Evolutionary conservation across 1,140 invertebrate species (phyloP).

Genomic region (Adelges cooleyi): DNA sequence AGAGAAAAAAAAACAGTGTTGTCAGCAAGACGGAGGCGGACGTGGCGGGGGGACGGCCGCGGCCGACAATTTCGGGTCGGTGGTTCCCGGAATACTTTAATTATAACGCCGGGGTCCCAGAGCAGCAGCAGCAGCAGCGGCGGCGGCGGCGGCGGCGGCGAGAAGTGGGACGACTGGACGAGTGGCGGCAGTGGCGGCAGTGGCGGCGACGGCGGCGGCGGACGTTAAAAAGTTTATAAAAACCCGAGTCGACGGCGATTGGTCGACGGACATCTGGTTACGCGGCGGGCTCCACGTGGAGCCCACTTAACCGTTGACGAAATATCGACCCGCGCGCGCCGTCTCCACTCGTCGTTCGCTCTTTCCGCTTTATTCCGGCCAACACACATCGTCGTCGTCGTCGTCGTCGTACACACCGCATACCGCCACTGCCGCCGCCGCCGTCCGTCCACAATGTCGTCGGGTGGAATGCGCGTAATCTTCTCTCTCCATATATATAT

Average conservation of each 20-base stretch:
- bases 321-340: slow-evolving; percentile 18
- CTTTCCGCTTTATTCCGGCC: background rate
- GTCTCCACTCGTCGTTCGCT: background rate
- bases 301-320: slow-evolving; percentile 27
- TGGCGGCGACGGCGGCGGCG: background rate
- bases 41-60: background rate
- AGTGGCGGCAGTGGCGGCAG: slow-evolving; percentile 9
- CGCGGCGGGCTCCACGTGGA: slow-evolving; percentile 29
- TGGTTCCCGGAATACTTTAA: slow-evolving; percentile 27
- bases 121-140: background rate
- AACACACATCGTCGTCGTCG: too few relatives aligned
- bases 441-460: background rate
- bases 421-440: slow-evolving; percentile 4
- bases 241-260: slow-evolving; percentile 26
- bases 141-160: background rate
- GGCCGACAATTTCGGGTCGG: slow-evolving; percentile 24
- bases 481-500: too few relatives aligned
- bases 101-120: slow-evolving; percentile 21
- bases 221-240: slow-evolving; percentile 32
- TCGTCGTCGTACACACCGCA: background rate
- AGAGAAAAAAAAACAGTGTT: slow-evolving; percentile 1
- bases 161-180: background rate
- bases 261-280: slow-evolving; percentile 9
- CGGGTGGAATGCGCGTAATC: slow-evolving; percentile 20
- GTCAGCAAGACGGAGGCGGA: background rate